Conservation (phyloP, 1,140 invertebrate genomes). For the Centruroides sculpturatus region DNA sequence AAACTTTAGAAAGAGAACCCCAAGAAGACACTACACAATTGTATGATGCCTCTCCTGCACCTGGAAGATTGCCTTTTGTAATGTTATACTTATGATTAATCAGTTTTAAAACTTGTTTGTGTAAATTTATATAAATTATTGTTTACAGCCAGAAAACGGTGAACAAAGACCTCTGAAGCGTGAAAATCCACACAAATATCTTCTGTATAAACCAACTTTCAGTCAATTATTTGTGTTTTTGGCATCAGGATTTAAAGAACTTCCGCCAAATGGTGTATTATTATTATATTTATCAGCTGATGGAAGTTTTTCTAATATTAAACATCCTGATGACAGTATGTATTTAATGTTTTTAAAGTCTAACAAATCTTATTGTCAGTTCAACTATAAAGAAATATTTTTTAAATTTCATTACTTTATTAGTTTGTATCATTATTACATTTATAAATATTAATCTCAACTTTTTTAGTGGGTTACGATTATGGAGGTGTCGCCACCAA, state of each 20-base stretch:
- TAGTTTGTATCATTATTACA: too few relatives aligned
- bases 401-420: too few relatives aligned
- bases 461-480: slow-evolving; percentile 63
- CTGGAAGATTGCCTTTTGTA: slow-evolving; percentile 43
- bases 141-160: slow-evolving; percentile 18
- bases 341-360: background rate
- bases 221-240: slow-evolving; percentile 87
- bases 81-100: slow-evolving; percentile 4
- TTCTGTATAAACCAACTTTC: slow-evolving; percentile 88
- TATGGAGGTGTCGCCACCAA: slow-evolving; percentile 79
- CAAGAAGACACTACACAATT: slow-evolving; percentile 44
- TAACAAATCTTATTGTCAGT: too few relatives aligned
- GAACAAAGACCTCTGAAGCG: slow-evolving; percentile 37
- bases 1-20: slow-evolving; percentile 82
- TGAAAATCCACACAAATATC: slow-evolving; percentile 94
- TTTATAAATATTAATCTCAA: too few relatives aligned
- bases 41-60: slow-evolving; percentile 72
- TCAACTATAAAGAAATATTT: too few relatives aligned
- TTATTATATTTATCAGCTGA: slow-evolving; percentile 89
- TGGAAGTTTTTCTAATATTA: slow-evolving; percentile 71
- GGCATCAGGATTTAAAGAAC: slow-evolving; percentile 78
- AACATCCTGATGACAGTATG: slow-evolving; percentile 45
- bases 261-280: slow-evolving; percentile 77
- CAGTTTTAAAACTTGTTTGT: too few relatives aligned
- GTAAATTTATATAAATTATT: too few relatives aligned